Percentiles rank a stretch among this genome's conserved stretches.
phyloP scores from a whole-genome alignment of 2,113 vertebrate species.

The Merops nubicus region DNA sequence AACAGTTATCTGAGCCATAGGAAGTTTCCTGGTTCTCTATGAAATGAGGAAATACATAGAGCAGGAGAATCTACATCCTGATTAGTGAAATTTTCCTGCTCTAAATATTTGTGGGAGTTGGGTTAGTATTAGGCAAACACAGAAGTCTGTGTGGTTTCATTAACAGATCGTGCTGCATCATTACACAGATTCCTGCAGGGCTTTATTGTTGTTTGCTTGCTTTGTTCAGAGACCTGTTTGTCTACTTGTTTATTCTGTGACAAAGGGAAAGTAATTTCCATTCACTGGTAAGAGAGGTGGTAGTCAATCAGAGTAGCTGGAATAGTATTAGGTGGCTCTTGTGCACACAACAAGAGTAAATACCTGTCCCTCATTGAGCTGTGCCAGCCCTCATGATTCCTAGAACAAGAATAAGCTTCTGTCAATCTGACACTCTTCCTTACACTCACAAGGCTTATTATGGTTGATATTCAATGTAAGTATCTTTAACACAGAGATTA shows the following conservation, averaged over 20 bases:
- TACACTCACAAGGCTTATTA: neutral
- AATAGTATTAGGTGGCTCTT: neutral
- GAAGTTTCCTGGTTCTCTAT: neutral
- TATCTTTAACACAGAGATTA: neutral
- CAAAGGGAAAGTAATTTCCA: neutral
- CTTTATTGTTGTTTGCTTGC: neutral
- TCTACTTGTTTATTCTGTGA: neutral
- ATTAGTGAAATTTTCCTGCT: neutral
- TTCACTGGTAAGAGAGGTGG: neutral
- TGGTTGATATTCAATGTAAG: neutral
- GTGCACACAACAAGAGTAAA: neutral
- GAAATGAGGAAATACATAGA: neutral
- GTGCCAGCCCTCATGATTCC: neutral
- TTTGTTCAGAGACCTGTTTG: neutral
- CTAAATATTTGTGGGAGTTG: neutral
- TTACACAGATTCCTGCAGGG: rapidly evolving
- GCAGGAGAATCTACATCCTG: neutral
- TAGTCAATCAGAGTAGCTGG: neutral
- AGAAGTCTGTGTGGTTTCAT: neutral
- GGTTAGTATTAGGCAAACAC: neutral
- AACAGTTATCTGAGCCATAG: neutral
- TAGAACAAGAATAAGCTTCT: neutral
- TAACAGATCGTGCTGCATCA: rapidly evolving
- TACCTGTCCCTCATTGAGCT: neutral
- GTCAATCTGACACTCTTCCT: neutral